A percentile compares a stretch with the other conserved stretches of the same genome.
Conservation (phyloP, 2,888 invertebrate genomes). For the Scaptomyza flava region DNA sequence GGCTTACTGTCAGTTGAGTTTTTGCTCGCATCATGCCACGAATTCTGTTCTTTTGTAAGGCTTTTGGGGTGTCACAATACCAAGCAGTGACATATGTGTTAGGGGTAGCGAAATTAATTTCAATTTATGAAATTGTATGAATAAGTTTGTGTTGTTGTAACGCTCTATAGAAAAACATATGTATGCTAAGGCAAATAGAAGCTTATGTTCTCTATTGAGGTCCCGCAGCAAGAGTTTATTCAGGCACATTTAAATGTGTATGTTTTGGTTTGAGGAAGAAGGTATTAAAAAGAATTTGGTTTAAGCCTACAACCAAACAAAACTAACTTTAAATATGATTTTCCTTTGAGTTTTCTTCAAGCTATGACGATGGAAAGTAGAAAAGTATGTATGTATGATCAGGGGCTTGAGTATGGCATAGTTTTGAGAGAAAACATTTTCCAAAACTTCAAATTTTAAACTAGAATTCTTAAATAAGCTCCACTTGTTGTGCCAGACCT, state of each 20-base stretch:
- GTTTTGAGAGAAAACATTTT: neutral
- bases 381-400: no score
- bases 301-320: neutral
- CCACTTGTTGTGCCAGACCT: conserved; percentile 21
- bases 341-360: no score
- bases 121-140: conserved; percentile 46
- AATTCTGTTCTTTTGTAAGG: conserved; percentile 31
- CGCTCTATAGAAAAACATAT: conserved; percentile 9
- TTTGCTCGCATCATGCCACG: conserved; percentile 31
- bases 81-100: conserved; percentile 51
- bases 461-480: neutral
- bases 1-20: conserved; percentile 56
- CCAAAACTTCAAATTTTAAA: neutral
- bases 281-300: neutral
- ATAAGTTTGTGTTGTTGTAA: neutral
- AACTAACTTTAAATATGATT: neutral
- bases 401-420: no score
- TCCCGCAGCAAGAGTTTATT: conserved; percentile 16
- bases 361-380: no score
- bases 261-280: neutral
- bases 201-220: conserved; percentile 58
- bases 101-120: conserved; percentile 66
- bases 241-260: conserved; percentile 4
- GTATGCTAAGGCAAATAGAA: conserved; percentile 49
- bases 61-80: conserved; percentile 6